These are phyloP conservation scores for Fragum fragum DNA, from an alignment of 2,888 invertebrate genomes.

Conservation along the genomic window DNA sequence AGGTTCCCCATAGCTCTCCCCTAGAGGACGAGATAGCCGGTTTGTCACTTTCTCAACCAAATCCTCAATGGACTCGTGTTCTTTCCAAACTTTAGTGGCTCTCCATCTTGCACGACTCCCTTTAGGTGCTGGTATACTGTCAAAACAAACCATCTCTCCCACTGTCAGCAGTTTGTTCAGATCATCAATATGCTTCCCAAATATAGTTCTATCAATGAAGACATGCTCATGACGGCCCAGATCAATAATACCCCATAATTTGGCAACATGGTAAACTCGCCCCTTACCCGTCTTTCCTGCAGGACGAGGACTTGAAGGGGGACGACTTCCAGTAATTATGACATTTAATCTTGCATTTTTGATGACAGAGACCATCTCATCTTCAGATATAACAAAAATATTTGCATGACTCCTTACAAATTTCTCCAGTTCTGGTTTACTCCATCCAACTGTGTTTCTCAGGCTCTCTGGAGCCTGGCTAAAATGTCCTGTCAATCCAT, in stretches of 20 bases:
- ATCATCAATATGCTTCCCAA: conserved; percentile 85
- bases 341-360: conserved; percentile 86
- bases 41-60: conserved; percentile 80
- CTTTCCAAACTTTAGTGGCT: conserved; percentile 86
- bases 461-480: conserved; percentile 85
- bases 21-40: conserved; percentile 75
- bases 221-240: conserved; percentile 87
- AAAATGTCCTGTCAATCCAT: conserved; percentile 83
- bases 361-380: conserved; percentile 83
- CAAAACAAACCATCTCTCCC: conserved; percentile 86
- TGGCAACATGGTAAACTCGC: conserved; percentile 86
- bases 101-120: conserved; percentile 87
- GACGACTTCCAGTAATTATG: conserved; percentile 85
- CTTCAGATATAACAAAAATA: conserved; percentile 84
- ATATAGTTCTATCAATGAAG: conserved; percentile 86
- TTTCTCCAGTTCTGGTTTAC: conserved; percentile 84
- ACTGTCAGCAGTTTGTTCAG: conserved; percentile 85
- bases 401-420: conserved; percentile 84
- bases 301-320: conserved; percentile 76
- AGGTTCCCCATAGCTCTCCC: conserved; percentile 69
- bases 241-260: conserved; percentile 87
- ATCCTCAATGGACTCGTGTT: conserved; percentile 84
- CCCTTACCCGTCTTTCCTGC: conserved; percentile 84
- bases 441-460: conserved; percentile 86
- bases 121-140: conserved; percentile 86